Evolutionary conservation across 2,797 vertebrate genomes (phyloP).

Genomic region (Somateria mollissima): DNA sequence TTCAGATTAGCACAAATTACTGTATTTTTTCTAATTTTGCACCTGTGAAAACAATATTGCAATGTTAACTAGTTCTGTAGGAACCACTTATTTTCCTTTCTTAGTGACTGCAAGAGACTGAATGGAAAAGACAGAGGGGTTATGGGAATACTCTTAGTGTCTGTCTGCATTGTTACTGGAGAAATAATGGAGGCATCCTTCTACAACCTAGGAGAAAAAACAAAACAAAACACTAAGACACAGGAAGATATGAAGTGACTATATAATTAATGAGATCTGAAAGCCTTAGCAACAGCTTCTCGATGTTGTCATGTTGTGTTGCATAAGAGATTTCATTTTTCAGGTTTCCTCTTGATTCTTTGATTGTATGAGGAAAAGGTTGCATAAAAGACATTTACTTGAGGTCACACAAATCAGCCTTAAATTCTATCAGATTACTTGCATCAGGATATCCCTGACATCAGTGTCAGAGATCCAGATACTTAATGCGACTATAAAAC

Average conservation of each 20-base stretch:
- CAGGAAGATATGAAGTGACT: not conserved
- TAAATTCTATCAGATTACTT: not conserved
- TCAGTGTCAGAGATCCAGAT: not conserved
- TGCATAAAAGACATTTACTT: not conserved
- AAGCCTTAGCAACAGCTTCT: conserved; percentile 44
- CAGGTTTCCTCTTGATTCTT: not conserved
- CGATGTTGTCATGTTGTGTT: not conserved
- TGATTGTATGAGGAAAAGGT: not conserved
- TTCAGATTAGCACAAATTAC: not conserved
- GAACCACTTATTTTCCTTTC: not conserved
- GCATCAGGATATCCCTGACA: not conserved
- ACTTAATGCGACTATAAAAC: not conserved
- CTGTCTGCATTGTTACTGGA: not conserved
- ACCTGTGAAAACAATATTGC: not conserved
- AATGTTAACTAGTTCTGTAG: not conserved
- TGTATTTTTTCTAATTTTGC: not conserved
- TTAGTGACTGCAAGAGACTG: not conserved
- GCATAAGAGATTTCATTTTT: not conserved
- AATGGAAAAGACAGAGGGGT: not conserved
- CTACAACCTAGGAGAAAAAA: not conserved
- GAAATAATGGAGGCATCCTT: not conserved
- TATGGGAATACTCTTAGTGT: not conserved
- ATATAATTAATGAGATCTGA: conserved; percentile 14
- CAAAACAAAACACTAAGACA: not conserved
- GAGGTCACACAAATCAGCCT: not conserved